Base-by-base conservation (phyloP, 2,888 invertebrate genomes). In the Teleiodes luculella region DNA sequence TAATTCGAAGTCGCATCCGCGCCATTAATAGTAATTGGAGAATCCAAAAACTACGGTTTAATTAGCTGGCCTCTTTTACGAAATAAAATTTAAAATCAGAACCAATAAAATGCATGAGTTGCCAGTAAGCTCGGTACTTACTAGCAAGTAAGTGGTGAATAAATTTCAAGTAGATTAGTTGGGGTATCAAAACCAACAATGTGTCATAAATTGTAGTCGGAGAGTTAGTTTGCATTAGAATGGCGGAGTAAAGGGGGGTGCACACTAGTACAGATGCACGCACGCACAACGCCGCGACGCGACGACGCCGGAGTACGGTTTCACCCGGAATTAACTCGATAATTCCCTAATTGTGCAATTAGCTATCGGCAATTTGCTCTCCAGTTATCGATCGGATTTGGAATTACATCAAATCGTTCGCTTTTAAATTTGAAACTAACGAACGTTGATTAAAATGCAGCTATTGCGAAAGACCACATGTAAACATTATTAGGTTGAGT, bases 341-440 rank as follows among this genome's bases (percentile, higher is more conserved):
- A 85, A 88, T 86, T 74, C 76, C 74, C 76, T 87, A 87, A 88
- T 86, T 83, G 83, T 79, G 74, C 84, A 85, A 86, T 86, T 85
- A 87, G 74, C 75, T 68, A 75, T 74, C 70, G 76, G 69, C 78
- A 81, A 84, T 82, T 87, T 80, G 72, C 76, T 78, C 70, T 77
- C 65, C 65, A 68, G 70, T 80, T 80, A 78, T 76, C 73, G 72
- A 67, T 68, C 61, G 59, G 67, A 65, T 66, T 70, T 66, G 67
- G 69, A 58, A 49, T 43, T 55, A 58, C 56, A 49, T 57, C 56
- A 58, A 18, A 47, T 31, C 31, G 47, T 47, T 43, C 24, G 14
- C 43, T 43, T 43, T n/a, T 43, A 43, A 43, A 43, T 41, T 41
- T 41, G 39, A 28, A 43, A 43, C 24, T 20, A 24, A 13, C 20